phyloP scores from a whole-genome alignment of 2,888 invertebrate species.

The Margaritifera margaritifera region DNA sequence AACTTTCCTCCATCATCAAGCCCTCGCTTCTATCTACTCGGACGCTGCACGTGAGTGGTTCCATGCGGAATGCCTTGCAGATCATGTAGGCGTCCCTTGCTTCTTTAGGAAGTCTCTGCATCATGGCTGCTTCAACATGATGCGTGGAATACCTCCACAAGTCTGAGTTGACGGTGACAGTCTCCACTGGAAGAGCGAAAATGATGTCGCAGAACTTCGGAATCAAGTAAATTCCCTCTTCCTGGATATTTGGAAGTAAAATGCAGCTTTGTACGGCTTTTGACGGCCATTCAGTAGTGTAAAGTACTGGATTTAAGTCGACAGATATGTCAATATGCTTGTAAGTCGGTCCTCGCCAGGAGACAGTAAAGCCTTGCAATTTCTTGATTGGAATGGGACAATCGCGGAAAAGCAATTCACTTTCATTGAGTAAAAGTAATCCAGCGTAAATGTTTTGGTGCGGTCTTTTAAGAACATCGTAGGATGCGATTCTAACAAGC shows the following conservation, averaged over 20 bases:
- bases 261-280: not conserved
- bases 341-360: constrained; percentile 17
- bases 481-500: constrained; percentile 11
- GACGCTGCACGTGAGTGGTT: constrained; percentile 24
- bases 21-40: not conserved
- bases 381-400: constrained; percentile 3
- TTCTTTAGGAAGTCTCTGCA: constrained; percentile 12
- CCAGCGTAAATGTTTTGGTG: constrained; percentile 8
- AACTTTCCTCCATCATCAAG: too few species aligned
- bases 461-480: constrained; percentile 9
- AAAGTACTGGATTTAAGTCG: constrained; percentile 23
- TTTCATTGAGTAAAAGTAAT: constrained; percentile 8
- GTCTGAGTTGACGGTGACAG: constrained; percentile 2
- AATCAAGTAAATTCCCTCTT: constrained; percentile 20
- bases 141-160: constrained; percentile 23
- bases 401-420: constrained; percentile 7
- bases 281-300: constrained; percentile 7
- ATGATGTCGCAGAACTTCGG: constrained; percentile 17
- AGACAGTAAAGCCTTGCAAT: constrained; percentile 9
- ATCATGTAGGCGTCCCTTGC: constrained; percentile 16
- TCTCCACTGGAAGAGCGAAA: not conserved
- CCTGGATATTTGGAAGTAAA: constrained; percentile 11
- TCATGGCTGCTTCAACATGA: constrained; percentile 21
- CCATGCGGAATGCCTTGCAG: constrained; percentile 27
- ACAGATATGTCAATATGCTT: constrained; percentile 21